These are phyloP conservation scores for Acrobasis consociella DNA, from an alignment of 2,888 invertebrate genomes.

Conservation along the genomic window DNA sequence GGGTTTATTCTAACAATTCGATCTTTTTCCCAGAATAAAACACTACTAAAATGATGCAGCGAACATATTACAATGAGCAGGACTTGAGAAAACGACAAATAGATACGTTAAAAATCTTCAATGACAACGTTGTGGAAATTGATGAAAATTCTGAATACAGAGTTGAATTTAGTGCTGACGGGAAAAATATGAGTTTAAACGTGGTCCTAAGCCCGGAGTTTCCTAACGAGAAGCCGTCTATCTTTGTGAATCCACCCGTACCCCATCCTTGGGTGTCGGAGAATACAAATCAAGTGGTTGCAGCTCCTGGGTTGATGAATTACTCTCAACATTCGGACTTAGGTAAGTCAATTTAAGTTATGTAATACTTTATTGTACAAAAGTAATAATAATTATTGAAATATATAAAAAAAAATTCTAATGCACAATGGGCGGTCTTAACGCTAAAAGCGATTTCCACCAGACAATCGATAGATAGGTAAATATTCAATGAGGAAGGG, in stretches of 20 bases:
- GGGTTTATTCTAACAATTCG: neutral
- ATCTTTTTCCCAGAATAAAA: neutral
- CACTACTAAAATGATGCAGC: slow-evolving; percentile 72
- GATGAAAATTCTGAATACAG: slow-evolving; percentile 88
- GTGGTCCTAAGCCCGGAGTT: slow-evolving; percentile 87
- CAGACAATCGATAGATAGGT: no score
- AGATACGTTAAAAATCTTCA: slow-evolving; percentile 91
- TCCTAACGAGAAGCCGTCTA: slow-evolving; percentile 88
- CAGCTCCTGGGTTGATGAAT: slow-evolving; percentile 90
- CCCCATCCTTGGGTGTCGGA: slow-evolving; percentile 88
- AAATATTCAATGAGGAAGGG: no score
- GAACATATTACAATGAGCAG: slow-evolving; percentile 80
- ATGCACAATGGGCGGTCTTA: no score
- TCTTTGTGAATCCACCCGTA: slow-evolving; percentile 86
- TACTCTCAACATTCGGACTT: slow-evolving; percentile 91
- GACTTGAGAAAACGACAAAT: slow-evolving; percentile 88
- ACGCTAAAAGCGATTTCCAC: no score
- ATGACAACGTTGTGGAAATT: slow-evolving; percentile 90
- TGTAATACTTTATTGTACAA: no score
- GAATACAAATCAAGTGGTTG: slow-evolving; percentile 86
- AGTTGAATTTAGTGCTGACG: slow-evolving; percentile 86
- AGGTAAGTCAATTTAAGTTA: no score
- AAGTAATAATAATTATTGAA: no score
- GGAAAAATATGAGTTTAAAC: slow-evolving; percentile 85
- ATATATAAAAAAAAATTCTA: no score